Conservation (phyloP, 2,888 invertebrate species). For the Xestia sexstrigata region DNA sequence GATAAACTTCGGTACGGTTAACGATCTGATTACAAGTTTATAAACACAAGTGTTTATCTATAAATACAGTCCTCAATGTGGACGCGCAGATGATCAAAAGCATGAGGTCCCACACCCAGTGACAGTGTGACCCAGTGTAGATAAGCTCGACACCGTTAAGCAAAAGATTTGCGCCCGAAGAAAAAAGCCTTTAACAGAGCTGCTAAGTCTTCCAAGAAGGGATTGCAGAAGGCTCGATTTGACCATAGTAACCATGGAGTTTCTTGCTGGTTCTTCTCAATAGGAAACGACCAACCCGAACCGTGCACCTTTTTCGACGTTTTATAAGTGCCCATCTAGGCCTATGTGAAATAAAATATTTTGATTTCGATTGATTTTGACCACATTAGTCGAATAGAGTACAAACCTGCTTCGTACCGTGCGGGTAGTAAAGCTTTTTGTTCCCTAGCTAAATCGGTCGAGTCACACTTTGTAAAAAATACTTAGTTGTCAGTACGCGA, state of each 20-base stretch:
- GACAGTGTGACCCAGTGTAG: no score
- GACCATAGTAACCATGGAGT: neutral
- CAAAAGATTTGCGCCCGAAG: neutral
- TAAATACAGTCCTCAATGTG: neutral
- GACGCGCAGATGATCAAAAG: neutral
- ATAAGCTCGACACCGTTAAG: neutral
- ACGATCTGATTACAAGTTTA: neutral
- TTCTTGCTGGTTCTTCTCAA: no score
- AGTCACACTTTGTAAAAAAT: neutral
- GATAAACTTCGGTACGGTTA: conserved; percentile 7
- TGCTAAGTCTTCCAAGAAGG: neutral
- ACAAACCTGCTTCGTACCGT: neutral
- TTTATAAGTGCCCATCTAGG: no score
- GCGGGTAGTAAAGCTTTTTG: neutral
- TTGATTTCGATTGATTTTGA: neutral
- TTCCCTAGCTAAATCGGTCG: neutral
- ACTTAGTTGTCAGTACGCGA: neutral
- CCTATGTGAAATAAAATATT: no score
- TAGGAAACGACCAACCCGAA: no score
- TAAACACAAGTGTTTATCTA: neutral
- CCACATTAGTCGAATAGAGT: neutral
- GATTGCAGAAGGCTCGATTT: neutral
- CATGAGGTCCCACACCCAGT: no score
- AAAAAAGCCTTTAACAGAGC: neutral
- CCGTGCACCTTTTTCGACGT: no score